A percentile compares a stretch with the other conserved stretches of the same genome.
Conservation (phyloP, 2,113 vertebrate species). For the Stigmatopora nigra region DNA sequence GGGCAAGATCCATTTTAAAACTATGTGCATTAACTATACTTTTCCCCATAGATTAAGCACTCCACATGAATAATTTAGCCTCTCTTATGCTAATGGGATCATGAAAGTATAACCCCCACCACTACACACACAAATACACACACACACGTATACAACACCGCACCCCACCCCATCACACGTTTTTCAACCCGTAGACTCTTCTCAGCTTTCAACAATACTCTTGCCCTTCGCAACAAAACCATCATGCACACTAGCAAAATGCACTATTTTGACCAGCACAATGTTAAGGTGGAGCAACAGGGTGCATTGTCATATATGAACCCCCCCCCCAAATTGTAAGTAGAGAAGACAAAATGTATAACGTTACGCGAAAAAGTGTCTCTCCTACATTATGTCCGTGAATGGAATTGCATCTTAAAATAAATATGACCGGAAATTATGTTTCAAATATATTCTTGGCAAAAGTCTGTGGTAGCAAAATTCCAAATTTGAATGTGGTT, state of each 20-base stretch:
- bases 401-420: background rate
- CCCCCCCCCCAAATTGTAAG: background rate
- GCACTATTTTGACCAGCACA: slow-evolving; percentile 38
- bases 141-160: background rate
- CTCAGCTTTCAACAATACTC: slow-evolving; percentile 94
- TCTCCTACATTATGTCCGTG: background rate
- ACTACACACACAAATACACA: slow-evolving; percentile 14
- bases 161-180: slow-evolving; percentile 2
- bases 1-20: slow-evolving; percentile 98
- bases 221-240: slow-evolving; percentile 81
- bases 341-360: background rate
- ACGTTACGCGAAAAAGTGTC: too few species aligned
- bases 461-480: background rate
- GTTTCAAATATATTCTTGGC: background rate
- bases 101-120: slow-evolving; percentile 86
- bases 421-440: background rate
- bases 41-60: slow-evolving; percentile 98
- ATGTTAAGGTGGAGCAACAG: slow-evolving; percentile 29
- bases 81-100: slow-evolving; percentile 99
- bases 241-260: slow-evolving; percentile 60
- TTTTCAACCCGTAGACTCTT: slow-evolving; percentile 69
- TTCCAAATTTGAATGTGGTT: background rate
- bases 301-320: slow-evolving; percentile 1
- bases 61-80: slow-evolving; percentile 99
- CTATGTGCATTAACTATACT: slow-evolving; percentile 99